phyloP scores from a whole-genome alignment of 2,797 vertebrate genomes.

The Parambassis ranga region DNA sequence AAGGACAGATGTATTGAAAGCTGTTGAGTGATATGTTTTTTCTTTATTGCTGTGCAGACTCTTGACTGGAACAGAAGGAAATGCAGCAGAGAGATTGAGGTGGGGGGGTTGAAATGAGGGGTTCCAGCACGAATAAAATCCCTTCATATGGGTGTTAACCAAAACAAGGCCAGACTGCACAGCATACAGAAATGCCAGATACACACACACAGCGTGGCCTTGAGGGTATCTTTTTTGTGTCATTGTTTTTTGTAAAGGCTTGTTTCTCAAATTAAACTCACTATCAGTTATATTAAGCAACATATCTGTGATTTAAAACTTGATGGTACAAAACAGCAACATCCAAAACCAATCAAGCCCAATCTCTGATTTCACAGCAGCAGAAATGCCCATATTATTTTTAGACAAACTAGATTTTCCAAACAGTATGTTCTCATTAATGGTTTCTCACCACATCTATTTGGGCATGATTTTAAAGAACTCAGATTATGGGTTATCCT shows the following conservation, averaged over 20 bases:
- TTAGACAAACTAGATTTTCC: conserved; percentile 20
- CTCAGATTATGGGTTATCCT: conserved; percentile 81
- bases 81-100: conserved; percentile 5
- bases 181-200: conserved; percentile 9
- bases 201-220: conserved; percentile 4
- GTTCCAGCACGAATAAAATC: conserved; percentile 25
- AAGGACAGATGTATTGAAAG: conserved; percentile 60
- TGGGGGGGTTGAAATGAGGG: background rate
- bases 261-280: background rate
- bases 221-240: background rate
- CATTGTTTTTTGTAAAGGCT: background rate
- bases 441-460: conserved; percentile 55
- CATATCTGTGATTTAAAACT: background rate
- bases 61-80: conserved; percentile 30
- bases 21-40: conserved; percentile 63
- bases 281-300: background rate
- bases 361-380: conserved; percentile 30
- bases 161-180: conserved; percentile 30
- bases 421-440: conserved; percentile 57
- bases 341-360: conserved; percentile 9
- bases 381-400: conserved; percentile 33
- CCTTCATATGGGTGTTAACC: conserved; percentile 21
- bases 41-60: conserved; percentile 46
- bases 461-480: conserved; percentile 68
- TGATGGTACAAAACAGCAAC: background rate